These are phyloP conservation scores for Sympetrum striolatum DNA, from an alignment of 2,888 invertebrate genomes.

Conservation along the genomic window DNA sequence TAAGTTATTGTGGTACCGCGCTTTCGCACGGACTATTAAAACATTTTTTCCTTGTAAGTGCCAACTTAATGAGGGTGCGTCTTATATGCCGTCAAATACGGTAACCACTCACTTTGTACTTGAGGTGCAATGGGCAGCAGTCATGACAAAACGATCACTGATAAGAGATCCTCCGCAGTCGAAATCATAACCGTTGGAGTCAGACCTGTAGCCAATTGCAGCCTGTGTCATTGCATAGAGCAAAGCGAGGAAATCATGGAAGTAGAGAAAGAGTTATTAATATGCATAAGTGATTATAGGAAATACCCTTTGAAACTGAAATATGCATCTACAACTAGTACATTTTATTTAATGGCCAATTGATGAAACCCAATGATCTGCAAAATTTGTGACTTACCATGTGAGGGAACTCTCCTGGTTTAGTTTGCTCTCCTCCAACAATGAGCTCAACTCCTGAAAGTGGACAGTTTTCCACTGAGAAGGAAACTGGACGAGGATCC, in stretches of 20 bases:
- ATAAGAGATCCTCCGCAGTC: constrained; percentile 51
- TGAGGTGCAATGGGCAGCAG: constrained; percentile 50
- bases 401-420: constrained; percentile 67
- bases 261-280: too few relatives aligned
- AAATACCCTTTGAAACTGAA: too few relatives aligned
- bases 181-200: constrained; percentile 44
- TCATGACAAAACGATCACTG: constrained; percentile 50
- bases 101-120: background rate
- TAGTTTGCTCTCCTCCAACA: constrained; percentile 65
- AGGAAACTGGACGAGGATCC: constrained; percentile 45
- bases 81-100: too few relatives aligned
- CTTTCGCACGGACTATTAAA: too few relatives aligned
- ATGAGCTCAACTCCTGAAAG: constrained; percentile 54
- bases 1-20: too few relatives aligned
- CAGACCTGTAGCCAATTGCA: constrained; percentile 48
- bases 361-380: too few relatives aligned
- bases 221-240: constrained; percentile 44
- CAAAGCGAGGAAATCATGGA: too few relatives aligned
- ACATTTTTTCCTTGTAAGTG: too few relatives aligned
- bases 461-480: constrained; percentile 48
- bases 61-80: too few relatives aligned
- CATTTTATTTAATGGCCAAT: too few relatives aligned
- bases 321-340: too few relatives aligned
- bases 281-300: too few relatives aligned
- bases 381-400: constrained; percentile 61